A percentile compares a stretch with the other conserved stretches of the same genome.
These are phyloP conservation scores for Enteromius viviparus DNA, from an alignment of 2,797 vertebrate species.

Conservation along the genomic window DNA sequence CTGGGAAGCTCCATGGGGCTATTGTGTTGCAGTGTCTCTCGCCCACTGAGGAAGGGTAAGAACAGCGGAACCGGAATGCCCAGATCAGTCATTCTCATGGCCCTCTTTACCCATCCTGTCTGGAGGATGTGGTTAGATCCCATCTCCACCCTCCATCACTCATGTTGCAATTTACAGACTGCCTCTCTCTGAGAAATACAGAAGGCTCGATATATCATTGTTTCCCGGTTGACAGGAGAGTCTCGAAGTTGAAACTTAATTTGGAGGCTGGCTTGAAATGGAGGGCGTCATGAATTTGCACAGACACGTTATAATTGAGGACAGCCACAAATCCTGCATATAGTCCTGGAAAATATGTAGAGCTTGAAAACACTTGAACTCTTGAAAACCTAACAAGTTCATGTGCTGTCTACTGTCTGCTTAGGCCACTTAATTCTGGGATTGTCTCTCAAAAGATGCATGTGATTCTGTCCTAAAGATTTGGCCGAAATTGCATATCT, in stretches of 20 bases:
- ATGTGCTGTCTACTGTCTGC: background rate
- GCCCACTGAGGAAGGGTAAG: slow-evolving; percentile 46
- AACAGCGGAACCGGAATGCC: slow-evolving; percentile 43
- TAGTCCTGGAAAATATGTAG: background rate
- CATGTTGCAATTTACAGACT: slow-evolving; percentile 40
- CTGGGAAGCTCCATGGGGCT: slow-evolving; percentile 52
- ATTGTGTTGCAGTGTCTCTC: slow-evolving; percentile 55
- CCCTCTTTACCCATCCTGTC: slow-evolving; percentile 28
- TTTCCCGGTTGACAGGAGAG: background rate
- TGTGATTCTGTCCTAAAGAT: background rate
- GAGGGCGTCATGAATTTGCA: background rate
- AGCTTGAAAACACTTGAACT: slow-evolving; percentile 2
- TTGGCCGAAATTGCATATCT: background rate
- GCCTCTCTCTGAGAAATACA: background rate
- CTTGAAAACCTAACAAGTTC: slow-evolving; percentile 12
- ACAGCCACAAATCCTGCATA: background rate
- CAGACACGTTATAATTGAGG: background rate
- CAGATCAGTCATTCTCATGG: slow-evolving; percentile 39
- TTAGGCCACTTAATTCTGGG: background rate
- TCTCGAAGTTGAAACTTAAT: slow-evolving; percentile 15
- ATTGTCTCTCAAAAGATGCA: background rate
- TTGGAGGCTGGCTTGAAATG: slow-evolving; percentile 18
- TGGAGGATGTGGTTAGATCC: slow-evolving; percentile 58
- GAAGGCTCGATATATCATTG: background rate
- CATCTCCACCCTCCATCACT: slow-evolving; percentile 24